phyloP scores from a whole-genome alignment of 1,140 invertebrate genomes.

The Tetraneura akinire region DNA sequence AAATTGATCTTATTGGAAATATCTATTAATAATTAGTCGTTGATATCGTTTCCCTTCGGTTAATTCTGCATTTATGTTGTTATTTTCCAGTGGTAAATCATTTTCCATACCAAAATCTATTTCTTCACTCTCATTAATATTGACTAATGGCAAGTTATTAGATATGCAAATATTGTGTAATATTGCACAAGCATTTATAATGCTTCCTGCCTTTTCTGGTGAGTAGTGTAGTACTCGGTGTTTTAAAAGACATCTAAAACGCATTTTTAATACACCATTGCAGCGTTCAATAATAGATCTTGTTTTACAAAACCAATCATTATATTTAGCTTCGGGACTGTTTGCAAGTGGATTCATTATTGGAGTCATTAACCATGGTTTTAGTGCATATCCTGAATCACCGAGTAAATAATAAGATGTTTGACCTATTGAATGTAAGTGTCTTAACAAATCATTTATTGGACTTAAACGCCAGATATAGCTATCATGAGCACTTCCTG shows the following conservation, averaged over 20 bases:
- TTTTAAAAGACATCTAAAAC: background rate
- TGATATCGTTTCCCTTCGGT: no score
- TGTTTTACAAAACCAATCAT: background rate
- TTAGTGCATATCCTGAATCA: background rate
- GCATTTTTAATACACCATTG: background rate
- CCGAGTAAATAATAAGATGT: background rate
- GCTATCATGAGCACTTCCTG: conserved; percentile 5
- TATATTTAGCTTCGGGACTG: background rate
- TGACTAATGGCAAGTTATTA: no score
- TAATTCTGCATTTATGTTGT: no score
- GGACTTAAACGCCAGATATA: background rate
- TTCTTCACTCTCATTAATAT: no score
- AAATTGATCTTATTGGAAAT: no score
- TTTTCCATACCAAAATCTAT: no score
- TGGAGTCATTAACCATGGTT: conserved; percentile 2
- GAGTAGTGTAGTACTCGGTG: no score
- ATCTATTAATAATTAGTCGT: no score
- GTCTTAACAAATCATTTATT: background rate
- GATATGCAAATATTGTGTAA: no score
- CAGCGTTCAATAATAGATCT: background rate
- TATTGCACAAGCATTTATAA: no score
- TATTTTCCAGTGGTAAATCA: no score
- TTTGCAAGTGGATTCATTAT: background rate
- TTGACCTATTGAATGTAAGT: background rate
- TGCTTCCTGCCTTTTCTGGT: no score